Conservation (phyloP, 2,888 invertebrate species). For the Julus scanicus region DNA sequence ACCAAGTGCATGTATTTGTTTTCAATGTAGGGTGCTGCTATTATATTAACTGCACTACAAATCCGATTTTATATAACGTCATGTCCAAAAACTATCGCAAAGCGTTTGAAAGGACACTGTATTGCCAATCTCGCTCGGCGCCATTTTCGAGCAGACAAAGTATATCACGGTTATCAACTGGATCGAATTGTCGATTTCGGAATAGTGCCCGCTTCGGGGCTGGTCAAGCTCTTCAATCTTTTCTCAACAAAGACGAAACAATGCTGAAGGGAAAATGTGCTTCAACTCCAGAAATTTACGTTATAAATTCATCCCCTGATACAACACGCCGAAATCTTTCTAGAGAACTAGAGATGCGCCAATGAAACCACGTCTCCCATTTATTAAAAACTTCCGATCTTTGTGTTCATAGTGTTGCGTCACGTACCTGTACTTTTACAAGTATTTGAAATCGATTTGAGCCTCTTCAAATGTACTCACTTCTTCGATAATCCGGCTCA, state of each 20-base stretch:
- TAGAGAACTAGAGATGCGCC: neutral
- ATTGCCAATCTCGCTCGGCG: neutral
- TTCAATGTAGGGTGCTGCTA: slow-evolving; percentile 78
- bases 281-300: neutral
- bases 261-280: neutral
- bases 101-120: slow-evolving; percentile 80
- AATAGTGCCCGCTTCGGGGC: neutral
- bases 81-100: slow-evolving; percentile 81
- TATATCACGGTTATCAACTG: neutral
- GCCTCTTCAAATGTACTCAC: no score
- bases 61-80: slow-evolving; percentile 86
- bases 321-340: neutral
- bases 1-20: neutral
- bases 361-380: neutral
- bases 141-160: neutral
- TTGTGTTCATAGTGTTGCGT: no score
- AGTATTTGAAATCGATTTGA: no score
- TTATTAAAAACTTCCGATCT: no score
- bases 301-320: neutral
- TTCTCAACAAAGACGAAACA: neutral
- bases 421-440: no score
- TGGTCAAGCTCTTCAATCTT: neutral
- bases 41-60: slow-evolving; percentile 84
- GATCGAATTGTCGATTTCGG: slow-evolving; percentile 16
- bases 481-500: no score